Base-by-base conservation (phyloP, 2,113 vertebrate genomes). In the Corynorhinus townsendii region DNA sequence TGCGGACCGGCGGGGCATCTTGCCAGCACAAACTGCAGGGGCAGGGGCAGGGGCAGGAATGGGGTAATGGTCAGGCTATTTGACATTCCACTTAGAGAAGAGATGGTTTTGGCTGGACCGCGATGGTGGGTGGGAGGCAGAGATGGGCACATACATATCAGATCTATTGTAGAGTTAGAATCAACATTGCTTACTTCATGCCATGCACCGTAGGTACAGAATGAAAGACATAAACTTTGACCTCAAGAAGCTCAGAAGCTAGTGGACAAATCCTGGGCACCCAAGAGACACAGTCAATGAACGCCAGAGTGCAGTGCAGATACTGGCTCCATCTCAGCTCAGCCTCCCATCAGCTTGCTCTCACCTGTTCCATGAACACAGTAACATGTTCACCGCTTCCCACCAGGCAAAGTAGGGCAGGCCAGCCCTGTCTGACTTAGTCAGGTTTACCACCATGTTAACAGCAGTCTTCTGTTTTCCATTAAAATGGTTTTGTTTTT, bases 321-420 rank as follows among this genome's bases (percentile, higher is more conserved):
- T 4, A 5, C 24, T 54, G 17, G 30, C 52, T 69, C 15, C 43
- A 22, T 3, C 24, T 76, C 28, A 28, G 40, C 14, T 81, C 30
- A 45, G 14, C 11, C 45, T 40, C 45, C n/a, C 28, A 33, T 30
- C 20, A 47, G 16, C 24, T 30, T 45, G 12, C 9, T 7, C n/a
- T 62, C 14, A 8, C 3, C 0, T 28, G 80, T 68, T 15, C 69
- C 35, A 7, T 2, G 1, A n/a, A 35, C 0, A 6, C 66, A 30
- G 7, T 6, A 35, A 33, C 11, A 4, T 3, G 15, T 52, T 35
- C 54, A 10, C 12, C 24, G 43, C 3, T 35, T 6, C 7, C 17
- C 17, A 4, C 7, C 1, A 33, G 33, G 24, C 66, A n/a, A 66
- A 72, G 72, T 17, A 59, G 26, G 9, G 26, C 35, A 64, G 12